These are phyloP conservation scores for Merodon equestris DNA, from an alignment of 2,888 invertebrate genomes.

Conservation along the genomic window DNA sequence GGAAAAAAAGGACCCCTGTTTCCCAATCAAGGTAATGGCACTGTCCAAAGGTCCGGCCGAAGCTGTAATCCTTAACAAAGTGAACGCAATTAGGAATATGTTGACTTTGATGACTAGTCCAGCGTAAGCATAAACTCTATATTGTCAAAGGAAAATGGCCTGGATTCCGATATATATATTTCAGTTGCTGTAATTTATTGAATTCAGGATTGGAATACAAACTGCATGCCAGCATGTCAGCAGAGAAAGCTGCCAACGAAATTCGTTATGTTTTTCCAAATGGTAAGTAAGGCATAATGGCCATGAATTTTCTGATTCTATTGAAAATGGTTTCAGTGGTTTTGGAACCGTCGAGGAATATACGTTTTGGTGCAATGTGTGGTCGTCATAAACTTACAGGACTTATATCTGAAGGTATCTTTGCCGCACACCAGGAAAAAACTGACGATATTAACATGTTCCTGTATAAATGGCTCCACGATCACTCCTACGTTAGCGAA, in stretches of 20 bases:
- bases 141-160: no score
- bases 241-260: constrained; percentile 25
- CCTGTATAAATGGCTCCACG: constrained; percentile 5
- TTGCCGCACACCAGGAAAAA: constrained; percentile 4
- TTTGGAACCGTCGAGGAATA: background rate
- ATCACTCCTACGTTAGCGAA: constrained; percentile 6
- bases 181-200: constrained; percentile 17
- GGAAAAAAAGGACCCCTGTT: constrained; percentile 22
- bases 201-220: constrained; percentile 17
- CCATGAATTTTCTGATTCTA: background rate
- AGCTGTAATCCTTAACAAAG: constrained; percentile 39
- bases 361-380: background rate
- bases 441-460: background rate
- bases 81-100: constrained; percentile 37
- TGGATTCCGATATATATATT: background rate
- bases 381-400: background rate
- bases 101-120: background rate
- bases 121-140: constrained; percentile 1
- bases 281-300: constrained; percentile 9
- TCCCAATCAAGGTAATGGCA: constrained; percentile 42
- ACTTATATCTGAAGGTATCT: constrained; percentile 2
- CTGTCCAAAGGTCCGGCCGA: constrained; percentile 40
- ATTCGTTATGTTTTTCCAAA: constrained; percentile 55
- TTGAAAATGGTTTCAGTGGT: constrained; percentile 37
- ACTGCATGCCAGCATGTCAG: constrained; percentile 38